Conservation (phyloP, 2,113 vertebrate species). For the Asarcornis scutulata region DNA sequence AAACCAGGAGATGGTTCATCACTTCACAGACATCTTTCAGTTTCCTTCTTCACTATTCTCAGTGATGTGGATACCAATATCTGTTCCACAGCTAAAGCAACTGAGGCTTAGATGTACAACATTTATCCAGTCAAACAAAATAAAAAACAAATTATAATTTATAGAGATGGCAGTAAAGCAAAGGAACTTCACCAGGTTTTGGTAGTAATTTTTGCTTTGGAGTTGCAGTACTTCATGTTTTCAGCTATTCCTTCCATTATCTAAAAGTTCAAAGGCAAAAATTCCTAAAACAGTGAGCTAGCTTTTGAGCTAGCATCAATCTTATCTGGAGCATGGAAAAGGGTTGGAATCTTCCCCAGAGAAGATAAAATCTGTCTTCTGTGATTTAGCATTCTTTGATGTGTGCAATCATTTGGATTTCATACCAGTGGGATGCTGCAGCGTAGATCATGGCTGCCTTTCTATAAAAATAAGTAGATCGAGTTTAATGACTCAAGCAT, state of each 20-base stretch:
- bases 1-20: neutral
- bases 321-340: neutral
- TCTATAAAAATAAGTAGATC: neutral
- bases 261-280: neutral
- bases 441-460: neutral
- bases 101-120: neutral
- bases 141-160: neutral
- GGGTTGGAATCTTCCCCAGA: neutral
- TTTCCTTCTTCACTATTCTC: neutral
- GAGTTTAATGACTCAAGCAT: neutral
- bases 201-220: neutral
- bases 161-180: neutral
- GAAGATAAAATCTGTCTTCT: neutral
- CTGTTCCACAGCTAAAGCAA: neutral
- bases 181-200: neutral
- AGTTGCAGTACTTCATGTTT: neutral
- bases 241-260: neutral
- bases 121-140: neutral
- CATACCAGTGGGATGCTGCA: neutral
- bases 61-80: neutral
- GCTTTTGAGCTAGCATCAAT: neutral
- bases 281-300: neutral
- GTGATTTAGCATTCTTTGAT: neutral
- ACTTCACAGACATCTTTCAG: neutral
- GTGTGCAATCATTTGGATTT: neutral